Conservation (phyloP, 2,797 vertebrate species). For the Tangara arthus region DNA sequence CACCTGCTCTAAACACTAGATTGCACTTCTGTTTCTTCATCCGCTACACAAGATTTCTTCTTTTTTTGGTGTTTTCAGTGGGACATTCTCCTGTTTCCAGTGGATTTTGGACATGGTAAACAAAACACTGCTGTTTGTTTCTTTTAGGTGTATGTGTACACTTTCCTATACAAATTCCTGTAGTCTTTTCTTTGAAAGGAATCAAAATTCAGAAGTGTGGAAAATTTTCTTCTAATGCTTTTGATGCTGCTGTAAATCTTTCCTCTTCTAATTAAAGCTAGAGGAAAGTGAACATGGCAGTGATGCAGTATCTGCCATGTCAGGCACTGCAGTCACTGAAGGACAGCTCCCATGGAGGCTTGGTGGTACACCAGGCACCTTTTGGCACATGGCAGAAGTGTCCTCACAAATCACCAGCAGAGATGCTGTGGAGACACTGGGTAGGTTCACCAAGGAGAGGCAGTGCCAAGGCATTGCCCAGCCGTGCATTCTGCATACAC, state of each 20-base stretch:
- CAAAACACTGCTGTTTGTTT: neutral
- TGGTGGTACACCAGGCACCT: neutral
- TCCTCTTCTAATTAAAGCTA: neutral
- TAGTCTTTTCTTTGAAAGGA: neutral
- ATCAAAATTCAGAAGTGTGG: neutral
- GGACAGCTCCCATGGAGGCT: neutral
- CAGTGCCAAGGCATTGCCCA: neutral
- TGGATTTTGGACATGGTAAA: neutral
- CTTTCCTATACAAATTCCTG: neutral
- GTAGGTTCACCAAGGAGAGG: neutral
- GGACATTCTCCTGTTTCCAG: neutral
- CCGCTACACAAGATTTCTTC: neutral
- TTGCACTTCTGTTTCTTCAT: neutral
- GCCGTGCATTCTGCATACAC: neutral
- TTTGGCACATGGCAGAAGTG: neutral
- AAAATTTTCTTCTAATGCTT: neutral
- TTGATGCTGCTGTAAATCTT: neutral
- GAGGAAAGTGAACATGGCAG: neutral
- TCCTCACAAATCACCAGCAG: neutral
- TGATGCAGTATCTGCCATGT: neutral
- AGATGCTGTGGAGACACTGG: neutral
- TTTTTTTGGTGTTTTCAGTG: neutral
- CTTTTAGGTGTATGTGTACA: neutral
- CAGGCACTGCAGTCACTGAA: neutral
- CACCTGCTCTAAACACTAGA: neutral